phyloP scores from a whole-genome alignment of 2,797 vertebrate genomes.

The Clarias fuscus region DNA sequence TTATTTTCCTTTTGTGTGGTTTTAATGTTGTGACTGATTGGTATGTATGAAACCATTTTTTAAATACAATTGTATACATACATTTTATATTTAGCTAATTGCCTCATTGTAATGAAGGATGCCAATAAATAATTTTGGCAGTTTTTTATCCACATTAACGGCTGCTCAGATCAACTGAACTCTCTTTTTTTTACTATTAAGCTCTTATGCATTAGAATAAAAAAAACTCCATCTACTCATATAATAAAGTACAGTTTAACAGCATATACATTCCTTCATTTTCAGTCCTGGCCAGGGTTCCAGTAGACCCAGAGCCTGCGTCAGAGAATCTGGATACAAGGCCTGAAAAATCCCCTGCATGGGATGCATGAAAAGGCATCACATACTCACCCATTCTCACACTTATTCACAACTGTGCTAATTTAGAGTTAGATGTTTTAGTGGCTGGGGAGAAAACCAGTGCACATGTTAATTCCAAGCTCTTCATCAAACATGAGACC shows the following conservation, averaged over 20 bases:
- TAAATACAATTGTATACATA: too few species aligned
- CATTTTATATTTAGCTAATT: not conserved
- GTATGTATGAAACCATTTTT: too few species aligned
- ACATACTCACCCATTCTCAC: not conserved
- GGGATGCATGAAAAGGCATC: not conserved
- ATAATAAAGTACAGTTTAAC: not conserved
- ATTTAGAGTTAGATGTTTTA: too few species aligned
- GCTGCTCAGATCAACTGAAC: not conserved
- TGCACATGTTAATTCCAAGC: not conserved
- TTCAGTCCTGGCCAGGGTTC: not conserved
- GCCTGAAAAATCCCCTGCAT: too few species aligned
- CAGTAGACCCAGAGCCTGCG: not conserved
- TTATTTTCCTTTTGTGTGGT: too few species aligned
- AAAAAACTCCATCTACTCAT: too few species aligned
- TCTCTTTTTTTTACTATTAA: too few species aligned
- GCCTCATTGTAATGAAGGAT: not conserved
- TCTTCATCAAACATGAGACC: not conserved
- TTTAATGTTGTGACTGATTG: too few species aligned
- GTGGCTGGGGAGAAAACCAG: not conserved
- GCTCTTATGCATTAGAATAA: too few species aligned
- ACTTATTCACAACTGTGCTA: not conserved
- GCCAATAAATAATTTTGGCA: not conserved
- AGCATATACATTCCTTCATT: not conserved
- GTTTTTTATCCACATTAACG: not conserved
- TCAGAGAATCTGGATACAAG: not conserved